A percentile compares a stretch with the other conserved stretches of the same genome.
phyloP scores from a whole-genome alignment of 2,113 vertebrate genomes.

The Cryptotis parvus region DNA sequence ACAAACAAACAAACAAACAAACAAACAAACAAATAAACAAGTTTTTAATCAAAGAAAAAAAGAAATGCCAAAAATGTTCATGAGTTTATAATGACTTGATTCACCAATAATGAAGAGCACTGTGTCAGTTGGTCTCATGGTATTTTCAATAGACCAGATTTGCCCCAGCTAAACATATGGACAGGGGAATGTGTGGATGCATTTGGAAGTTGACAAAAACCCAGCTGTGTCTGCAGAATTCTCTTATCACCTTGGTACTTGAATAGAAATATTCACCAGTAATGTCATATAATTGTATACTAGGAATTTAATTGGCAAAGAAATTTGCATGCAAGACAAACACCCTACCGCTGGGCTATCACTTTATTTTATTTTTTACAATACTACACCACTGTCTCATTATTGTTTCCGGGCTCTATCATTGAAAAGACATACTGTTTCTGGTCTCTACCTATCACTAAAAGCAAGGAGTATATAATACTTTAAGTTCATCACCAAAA shows the following conservation, averaged over 20 bases:
- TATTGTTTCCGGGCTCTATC: too few species aligned
- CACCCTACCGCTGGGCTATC: too few species aligned
- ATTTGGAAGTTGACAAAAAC: conserved; percentile 31
- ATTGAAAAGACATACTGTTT: too few species aligned
- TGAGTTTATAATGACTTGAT: conserved; percentile 4
- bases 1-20: too few species aligned
- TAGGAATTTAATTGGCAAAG: conserved; percentile 35
- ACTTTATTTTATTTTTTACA: too few species aligned
- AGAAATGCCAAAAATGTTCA: not conserved
- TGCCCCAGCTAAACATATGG: not conserved
- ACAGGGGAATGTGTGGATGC: not conserved
- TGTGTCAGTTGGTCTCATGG: not conserved
- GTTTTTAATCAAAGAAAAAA: too few species aligned
- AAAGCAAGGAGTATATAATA: too few species aligned
- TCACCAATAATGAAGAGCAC: conserved; percentile 25
- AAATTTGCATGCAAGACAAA: too few species aligned
- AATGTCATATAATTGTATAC: conserved; percentile 5
- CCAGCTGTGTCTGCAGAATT: not conserved
- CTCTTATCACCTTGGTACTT: not conserved
- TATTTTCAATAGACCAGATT: not conserved
- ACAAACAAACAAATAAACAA: too few species aligned
- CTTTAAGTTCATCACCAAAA: too few species aligned
- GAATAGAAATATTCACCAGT: conserved; percentile 26
- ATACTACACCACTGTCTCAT: too few species aligned
- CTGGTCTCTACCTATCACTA: too few species aligned